Conservation (phyloP, 2,797 vertebrate genomes). For the Myripristis jacobus region DNA sequence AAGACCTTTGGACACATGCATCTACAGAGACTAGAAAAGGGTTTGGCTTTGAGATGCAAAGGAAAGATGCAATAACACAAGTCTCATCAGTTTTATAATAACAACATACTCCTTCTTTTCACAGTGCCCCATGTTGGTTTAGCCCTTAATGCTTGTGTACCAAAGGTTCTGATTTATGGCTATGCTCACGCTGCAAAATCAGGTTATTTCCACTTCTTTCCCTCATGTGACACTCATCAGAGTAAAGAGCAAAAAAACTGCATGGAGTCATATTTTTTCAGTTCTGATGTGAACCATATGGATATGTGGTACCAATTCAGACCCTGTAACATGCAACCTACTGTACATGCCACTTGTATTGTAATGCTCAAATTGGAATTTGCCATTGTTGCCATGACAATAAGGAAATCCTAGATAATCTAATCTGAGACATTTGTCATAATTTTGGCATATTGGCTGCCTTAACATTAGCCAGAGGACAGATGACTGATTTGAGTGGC, state of each 20-base stretch:
- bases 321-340: no score
- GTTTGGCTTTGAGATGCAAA: not conserved
- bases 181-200: not conserved
- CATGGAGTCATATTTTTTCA: no score
- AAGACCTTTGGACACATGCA: constrained; percentile 42
- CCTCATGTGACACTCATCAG: no score
- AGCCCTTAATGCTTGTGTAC: not conserved
- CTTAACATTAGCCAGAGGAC: constrained; percentile 1
- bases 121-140: not conserved
- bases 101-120: not conserved
- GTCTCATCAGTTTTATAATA: not conserved
- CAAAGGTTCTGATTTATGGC: not conserved
- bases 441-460: not conserved
- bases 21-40: not conserved
- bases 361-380: not conserved
- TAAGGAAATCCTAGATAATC: no score
- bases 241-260: no score
- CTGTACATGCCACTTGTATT: no score
- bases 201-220: no score
- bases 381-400: not conserved
- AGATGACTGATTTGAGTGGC: not conserved
- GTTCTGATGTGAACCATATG: no score
- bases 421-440: no score
- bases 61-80: constrained; percentile 15
- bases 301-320: no score